Conservation (phyloP, 2,113 vertebrate species). For the Casuarius casuarius region DNA sequence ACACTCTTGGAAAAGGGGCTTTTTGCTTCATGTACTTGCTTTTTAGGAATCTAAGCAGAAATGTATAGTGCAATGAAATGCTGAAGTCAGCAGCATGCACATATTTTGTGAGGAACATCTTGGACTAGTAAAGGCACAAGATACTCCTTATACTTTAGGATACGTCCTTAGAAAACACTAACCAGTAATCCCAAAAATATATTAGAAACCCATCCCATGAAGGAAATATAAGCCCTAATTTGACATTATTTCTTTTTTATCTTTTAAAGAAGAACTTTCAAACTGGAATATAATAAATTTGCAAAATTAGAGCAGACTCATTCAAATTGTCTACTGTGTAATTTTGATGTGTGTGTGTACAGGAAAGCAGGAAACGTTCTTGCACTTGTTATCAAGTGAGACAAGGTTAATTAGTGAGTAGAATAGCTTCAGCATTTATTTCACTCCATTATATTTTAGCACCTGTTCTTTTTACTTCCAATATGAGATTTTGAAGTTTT, state of each 20-base stretch:
- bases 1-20: background rate
- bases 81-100: background rate
- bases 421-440: slow-evolving; percentile 42
- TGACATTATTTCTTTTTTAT: slow-evolving; percentile 9
- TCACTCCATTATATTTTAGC: background rate
- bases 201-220: background rate
- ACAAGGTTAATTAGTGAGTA: slow-evolving; percentile 59
- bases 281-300: slow-evolving; percentile 16
- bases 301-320: slow-evolving; percentile 26
- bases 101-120: background rate
- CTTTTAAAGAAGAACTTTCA: slow-evolving; percentile 30
- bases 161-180: background rate
- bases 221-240: slow-evolving; percentile 12
- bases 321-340: background rate
- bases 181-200: background rate
- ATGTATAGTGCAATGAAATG: background rate
- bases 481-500: background rate
- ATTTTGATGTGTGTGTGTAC: slow-evolving; percentile 32
- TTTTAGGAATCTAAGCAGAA: background rate
- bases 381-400: slow-evolving; percentile 49
- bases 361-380: slow-evolving; percentile 43
- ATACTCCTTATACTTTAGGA: background rate
- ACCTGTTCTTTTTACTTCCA: background rate
- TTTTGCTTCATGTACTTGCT: background rate
- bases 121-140: background rate